Evolutionary conservation across 1,140 invertebrate genomes (phyloP).

Genomic region (Gryon sp.): DNA sequence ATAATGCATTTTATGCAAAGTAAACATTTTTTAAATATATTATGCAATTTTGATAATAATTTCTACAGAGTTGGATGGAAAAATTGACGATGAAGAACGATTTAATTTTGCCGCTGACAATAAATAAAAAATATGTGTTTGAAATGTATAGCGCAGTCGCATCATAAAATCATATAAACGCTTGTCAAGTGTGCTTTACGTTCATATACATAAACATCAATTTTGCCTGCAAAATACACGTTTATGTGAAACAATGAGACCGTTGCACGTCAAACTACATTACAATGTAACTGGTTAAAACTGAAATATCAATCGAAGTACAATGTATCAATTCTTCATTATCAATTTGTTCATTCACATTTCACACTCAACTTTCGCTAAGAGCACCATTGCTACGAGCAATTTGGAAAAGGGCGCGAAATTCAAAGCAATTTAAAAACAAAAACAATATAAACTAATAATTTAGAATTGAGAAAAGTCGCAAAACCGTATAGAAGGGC

Average conservation of each 20-base stretch:
- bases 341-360: too few species aligned
- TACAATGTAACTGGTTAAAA: constrained; percentile 22
- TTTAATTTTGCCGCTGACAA: constrained; percentile 78
- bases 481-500: too few species aligned
- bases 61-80: too few species aligned
- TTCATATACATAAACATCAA: constrained; percentile 41
- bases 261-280: constrained; percentile 12
- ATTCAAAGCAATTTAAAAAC: too few species aligned
- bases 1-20: too few species aligned
- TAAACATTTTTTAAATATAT: too few species aligned
- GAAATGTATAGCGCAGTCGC: constrained; percentile 7
- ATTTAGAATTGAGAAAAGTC: too few species aligned
- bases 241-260: constrained; percentile 40
- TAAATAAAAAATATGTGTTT: constrained; percentile 15
- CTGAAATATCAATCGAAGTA: not conserved
- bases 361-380: too few species aligned
- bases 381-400: too few species aligned
- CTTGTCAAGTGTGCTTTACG: constrained; percentile 9
- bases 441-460: too few species aligned
- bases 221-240: constrained; percentile 19
- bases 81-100: not conserved
- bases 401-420: too few species aligned
- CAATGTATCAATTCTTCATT: constrained; percentile 12
- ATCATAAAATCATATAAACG: constrained; percentile 34
- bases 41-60: too few species aligned